Evolutionary conservation across 2,888 invertebrate species (phyloP), one percentile per base, ranked within the genome.

Genomic region (Crioceris asparagi): DNA sequence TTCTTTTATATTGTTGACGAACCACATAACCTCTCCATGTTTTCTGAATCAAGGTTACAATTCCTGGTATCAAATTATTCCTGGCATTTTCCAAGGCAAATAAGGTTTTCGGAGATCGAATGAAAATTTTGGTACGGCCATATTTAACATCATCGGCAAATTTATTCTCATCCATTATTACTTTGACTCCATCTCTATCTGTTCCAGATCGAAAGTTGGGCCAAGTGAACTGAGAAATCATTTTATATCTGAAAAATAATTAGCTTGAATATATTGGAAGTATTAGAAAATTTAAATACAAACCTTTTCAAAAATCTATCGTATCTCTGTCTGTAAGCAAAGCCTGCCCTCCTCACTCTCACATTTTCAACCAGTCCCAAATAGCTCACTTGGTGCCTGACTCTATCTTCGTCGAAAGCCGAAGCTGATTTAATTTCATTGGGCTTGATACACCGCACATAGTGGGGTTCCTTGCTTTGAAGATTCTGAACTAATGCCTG

Each of bases 371-470:
- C 74, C 17, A 97, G 70, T 0, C 96, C 96, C 29, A 96, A 72
- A 67, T 96, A 96, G 40, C 77, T 70, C 15, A 82, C 82, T 57
- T 83, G 83, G 65, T 83, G 83, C 3, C 67, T 66, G 1, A 75
- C 73, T 53, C 92, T 74, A 58, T 85, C 81, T 10, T 83, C 78
- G 61, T 96, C 90, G 67, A 96, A 93, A 26, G 78, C 69, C 25
- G 75, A 72, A 0, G 93, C 79, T 23, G 88, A 82, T 69, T 97
- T 97, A 35, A 85, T 74, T 54, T 94, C 91, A 66, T 96, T 97
- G 17, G 97, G 97, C 58, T 97, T 97, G 56, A 97, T 83, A 64
- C 97, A 97, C 40, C 97, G 79, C 46, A 97, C 88, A 68, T 97
- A 97, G 69, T 90, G 92, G 0, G 94, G 94, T 60, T 92, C 92